These are phyloP conservation scores for Asobara japonica DNA, from an alignment of 1,140 invertebrate species.

Conservation along the genomic window DNA sequence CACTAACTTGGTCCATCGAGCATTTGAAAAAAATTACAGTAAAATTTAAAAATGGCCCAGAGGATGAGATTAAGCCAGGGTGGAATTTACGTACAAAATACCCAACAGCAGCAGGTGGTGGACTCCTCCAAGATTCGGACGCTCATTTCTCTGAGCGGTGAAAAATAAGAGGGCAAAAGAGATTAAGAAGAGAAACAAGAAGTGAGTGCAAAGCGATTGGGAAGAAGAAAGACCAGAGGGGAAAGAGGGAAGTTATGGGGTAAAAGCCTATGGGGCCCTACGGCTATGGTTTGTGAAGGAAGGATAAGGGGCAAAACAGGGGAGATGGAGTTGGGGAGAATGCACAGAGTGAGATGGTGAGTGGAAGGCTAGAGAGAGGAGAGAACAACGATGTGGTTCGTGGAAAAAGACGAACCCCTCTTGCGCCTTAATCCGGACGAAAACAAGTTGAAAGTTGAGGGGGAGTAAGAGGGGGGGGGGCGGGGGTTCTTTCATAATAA, in stretches of 20 bases:
- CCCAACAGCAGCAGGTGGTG: conserved; percentile 38
- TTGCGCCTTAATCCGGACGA: conserved; percentile 31
- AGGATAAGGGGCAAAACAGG: conserved; percentile 7
- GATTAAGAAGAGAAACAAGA: conserved; percentile 36
- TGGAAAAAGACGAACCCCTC: conserved; percentile 30
- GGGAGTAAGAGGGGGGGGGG: neutral
- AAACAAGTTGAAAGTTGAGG: neutral
- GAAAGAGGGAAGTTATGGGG: conserved; percentile 31
- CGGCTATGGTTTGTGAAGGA: neutral
- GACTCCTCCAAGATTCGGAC: conserved; percentile 22
- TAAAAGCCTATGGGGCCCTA: conserved; percentile 41
- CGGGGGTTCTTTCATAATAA: neutral
- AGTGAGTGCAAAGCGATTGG: conserved; percentile 28
- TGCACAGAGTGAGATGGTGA: conserved; percentile 7
- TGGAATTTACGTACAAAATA: conserved; percentile 2
- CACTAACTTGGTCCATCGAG: neutral
- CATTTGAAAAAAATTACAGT: neutral
- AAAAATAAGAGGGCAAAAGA: conserved; percentile 20
- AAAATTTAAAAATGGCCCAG: neutral
- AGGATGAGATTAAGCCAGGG: neutral
- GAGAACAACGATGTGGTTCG: conserved; percentile 33
- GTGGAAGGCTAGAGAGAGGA: conserved; percentile 19
- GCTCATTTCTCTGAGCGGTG: neutral
- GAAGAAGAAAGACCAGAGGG: conserved; percentile 5
- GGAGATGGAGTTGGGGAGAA: neutral